Percentiles rank a stretch among this genome's conserved stretches.
phyloP scores from a whole-genome alignment of 2,113 vertebrate species.

The Acrocephalus arundinaceus region DNA sequence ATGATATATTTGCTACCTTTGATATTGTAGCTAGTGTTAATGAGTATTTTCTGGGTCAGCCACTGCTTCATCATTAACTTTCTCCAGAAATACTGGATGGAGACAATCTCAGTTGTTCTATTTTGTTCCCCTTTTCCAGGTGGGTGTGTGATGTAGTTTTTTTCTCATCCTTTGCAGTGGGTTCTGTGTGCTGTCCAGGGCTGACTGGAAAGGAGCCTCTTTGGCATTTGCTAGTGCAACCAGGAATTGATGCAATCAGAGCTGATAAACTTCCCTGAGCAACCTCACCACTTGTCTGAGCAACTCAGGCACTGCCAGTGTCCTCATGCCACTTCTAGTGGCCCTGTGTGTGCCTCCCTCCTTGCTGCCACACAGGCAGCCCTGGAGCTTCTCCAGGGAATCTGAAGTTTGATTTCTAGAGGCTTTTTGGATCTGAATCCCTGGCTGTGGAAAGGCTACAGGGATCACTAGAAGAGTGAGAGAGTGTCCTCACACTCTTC shows the following conservation, averaged over 20 bases:
- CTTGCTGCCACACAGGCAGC: not conserved
- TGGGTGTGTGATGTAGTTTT: not conserved
- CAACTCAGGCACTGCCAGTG: not conserved
- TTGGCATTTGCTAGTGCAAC: not conserved
- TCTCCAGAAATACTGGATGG: not conserved
- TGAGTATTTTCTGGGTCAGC: slow-evolving; percentile 8
- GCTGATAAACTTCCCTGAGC: not conserved
- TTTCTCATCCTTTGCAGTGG: not conserved
- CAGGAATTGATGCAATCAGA: not conserved
- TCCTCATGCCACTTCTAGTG: not conserved
- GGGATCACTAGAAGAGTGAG: not conserved
- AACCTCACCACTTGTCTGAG: not conserved
- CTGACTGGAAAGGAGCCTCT: not conserved
- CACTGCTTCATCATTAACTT: slow-evolving; percentile 19
- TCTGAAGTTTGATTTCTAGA: not conserved
- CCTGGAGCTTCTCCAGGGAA: not conserved
- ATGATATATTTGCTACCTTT: not conserved
- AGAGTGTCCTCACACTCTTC: not conserved
- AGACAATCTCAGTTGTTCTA: not conserved
- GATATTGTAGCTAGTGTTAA: not conserved
- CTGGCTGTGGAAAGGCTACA: not conserved
- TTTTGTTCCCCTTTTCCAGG: not conserved
- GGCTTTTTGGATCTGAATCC: not conserved
- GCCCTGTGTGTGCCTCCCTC: not conserved
- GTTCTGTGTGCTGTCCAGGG: not conserved